Conservation (phyloP, 2,113 vertebrate species). For the Pelvicachromis taeniatus region DNA sequence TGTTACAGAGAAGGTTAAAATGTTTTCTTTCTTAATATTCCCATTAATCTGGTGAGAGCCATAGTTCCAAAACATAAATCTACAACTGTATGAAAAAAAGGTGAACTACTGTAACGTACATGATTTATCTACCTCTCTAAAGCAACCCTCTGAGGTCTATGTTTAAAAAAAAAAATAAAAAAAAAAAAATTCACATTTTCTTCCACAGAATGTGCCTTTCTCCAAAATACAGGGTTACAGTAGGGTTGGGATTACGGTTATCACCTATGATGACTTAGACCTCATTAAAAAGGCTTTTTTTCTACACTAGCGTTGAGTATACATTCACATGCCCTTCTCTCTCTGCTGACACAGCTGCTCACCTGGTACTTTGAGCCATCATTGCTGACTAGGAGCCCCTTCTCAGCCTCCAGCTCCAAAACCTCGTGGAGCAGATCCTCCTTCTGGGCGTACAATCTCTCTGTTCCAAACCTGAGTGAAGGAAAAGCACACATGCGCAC, state of each 20-base stretch:
- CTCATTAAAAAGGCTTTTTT: not conserved
- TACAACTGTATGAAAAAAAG: not conserved
- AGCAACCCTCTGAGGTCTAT: not conserved
- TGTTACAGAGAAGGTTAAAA: no score
- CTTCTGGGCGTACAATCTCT: constrained; percentile 75
- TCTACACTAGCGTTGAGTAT: not conserved
- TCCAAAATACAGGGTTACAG: not conserved
- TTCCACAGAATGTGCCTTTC: not conserved
- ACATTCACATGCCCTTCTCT: not conserved
- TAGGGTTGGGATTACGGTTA: rapidly evolving
- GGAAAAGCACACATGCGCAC: not conserved
- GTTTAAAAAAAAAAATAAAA: not conserved
- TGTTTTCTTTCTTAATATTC: not conserved
- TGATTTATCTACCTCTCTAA: not conserved
- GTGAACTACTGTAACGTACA: not conserved
- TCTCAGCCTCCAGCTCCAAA: constrained; percentile 76
- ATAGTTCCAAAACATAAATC: not conserved
- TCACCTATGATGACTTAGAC: not conserved
- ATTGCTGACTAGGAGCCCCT: constrained; percentile 53
- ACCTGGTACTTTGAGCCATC: constrained; percentile 69
- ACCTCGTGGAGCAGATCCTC: constrained; percentile 77
- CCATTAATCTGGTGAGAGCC: not conserved
- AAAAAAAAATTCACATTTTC: not conserved
- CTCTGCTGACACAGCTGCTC: not conserved
- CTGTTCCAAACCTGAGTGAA: constrained; percentile 72